Evolutionary conservation across 2,797 vertebrate species (phyloP).

Genomic region (Denticeps clupeoides): DNA sequence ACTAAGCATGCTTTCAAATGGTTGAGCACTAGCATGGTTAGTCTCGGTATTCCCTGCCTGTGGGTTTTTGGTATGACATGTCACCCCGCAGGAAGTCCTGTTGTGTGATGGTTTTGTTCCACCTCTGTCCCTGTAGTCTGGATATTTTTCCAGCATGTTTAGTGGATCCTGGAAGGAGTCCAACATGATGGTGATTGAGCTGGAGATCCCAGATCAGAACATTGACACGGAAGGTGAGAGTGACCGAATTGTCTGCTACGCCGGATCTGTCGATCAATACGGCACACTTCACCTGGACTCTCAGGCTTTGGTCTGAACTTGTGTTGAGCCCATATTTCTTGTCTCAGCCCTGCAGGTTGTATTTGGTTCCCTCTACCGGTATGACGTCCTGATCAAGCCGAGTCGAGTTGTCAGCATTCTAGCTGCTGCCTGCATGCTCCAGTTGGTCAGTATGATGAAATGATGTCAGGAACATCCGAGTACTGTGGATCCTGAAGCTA

Average conservation of each 20-base stretch:
- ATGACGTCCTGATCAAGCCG: conserved; percentile 91
- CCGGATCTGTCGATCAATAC: not conserved
- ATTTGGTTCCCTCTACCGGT: conserved; percentile 91
- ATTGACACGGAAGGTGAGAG: conserved; percentile 86
- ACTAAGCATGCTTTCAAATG: too few species aligned
- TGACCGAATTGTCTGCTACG: not conserved
- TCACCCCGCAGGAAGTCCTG: too few species aligned
- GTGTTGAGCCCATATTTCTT: not conserved
- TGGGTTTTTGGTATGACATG: too few species aligned
- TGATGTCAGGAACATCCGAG: too few species aligned
- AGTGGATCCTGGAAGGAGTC: conserved; percentile 98
- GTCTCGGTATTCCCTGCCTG: too few species aligned
- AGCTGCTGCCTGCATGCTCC: conserved; percentile 92
- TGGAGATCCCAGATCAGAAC: conserved; percentile 97
- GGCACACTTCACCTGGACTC: not conserved
- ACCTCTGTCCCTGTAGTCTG: conserved; percentile 61
- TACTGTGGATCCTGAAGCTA: too few species aligned
- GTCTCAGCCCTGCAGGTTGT: conserved; percentile 83
- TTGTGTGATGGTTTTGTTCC: too few species aligned
- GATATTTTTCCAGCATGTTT: conserved; percentile 99
- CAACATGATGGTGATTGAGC: conserved; percentile 81
- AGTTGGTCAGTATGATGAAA: conserved; percentile 90
- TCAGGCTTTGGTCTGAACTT: not conserved
- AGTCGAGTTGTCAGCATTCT: conserved; percentile 85
- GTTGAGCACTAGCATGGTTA: too few species aligned